Evolutionary conservation across 1,140 invertebrate genomes (phyloP), one percentile per base, ranked within the genome.

Genomic region (Agraylea sexmaculata): DNA sequence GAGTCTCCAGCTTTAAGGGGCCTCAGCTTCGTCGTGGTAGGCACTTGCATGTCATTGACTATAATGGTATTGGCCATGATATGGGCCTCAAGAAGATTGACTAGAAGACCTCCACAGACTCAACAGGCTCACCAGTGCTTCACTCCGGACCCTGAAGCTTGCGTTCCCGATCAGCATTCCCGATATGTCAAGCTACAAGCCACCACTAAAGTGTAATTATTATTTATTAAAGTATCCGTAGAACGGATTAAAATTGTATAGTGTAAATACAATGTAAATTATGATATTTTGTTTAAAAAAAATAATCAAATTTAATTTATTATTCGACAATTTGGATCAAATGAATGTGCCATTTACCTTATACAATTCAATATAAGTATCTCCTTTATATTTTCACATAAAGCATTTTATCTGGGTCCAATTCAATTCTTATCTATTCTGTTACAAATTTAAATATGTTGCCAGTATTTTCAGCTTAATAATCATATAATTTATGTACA

Each of bases 111-210:
- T 42, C 55, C 59, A 40, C 62, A 58, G 3, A 57, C 32, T 23
- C 18, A 40, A 6, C 37, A 59, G 15, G 38, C 59, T 0, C 71
- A 73, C 43, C 67, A 71, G 49, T 74, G 70, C 49, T 74, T 73
- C 46, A 58, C 71, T 28, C 64, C 65, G 19, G 63, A 66, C 21
- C 64, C 66, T 2, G 59, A 60, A 51, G 46, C 59, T 46, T 50
- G 69, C 58, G 41, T 62, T 60, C 52, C 71, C 43, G 54, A 58
- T 53, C 58, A 66, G 35, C 60, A 65, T 49, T 66, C 70, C 15
- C 65, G 66, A 55, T 75, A 75, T 45, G 70, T 74, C 2, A 74
- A 74, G 62, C 51, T 75, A 37, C 73, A 73, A 43, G 73, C 72
- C 6, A 75, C 73, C 16, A 74, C 73, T 18, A 73, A 74, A 56